Conservation (phyloP, 2,113 vertebrate genomes). For the human region DNA sequence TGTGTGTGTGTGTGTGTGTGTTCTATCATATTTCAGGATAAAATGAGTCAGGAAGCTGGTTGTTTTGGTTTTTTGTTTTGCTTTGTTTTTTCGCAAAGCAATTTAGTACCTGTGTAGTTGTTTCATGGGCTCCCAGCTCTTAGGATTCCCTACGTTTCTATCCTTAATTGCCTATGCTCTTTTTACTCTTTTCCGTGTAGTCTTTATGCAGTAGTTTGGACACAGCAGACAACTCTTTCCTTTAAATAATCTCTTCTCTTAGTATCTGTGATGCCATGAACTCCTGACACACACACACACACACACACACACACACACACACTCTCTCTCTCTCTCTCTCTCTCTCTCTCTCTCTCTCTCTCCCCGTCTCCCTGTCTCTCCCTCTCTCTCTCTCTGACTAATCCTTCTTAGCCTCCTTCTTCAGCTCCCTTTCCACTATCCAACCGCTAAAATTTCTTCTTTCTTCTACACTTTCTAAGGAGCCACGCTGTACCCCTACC, state of each 20-base stretch:
- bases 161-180: neutral
- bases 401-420: neutral
- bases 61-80: neutral
- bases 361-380: neutral
- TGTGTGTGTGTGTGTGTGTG: neutral
- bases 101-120: neutral
- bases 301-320: no score
- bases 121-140: neutral
- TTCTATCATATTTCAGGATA: neutral
- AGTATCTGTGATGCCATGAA: neutral
- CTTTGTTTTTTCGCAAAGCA: neutral
- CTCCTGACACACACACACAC: neutral
- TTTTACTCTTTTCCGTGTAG: neutral
- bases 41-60: neutral
- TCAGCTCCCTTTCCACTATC: neutral
- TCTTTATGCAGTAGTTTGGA: neutral
- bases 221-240: neutral
- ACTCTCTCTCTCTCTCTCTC: no score
- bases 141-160: neutral
- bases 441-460: neutral
- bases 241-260: neutral
- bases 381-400: neutral
- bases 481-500: neutral
- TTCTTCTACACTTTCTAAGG: neutral
- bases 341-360: neutral